Evolutionary conservation across 2,797 vertebrate genomes (phyloP).

Genomic region (Trachurus trachurus): DNA sequence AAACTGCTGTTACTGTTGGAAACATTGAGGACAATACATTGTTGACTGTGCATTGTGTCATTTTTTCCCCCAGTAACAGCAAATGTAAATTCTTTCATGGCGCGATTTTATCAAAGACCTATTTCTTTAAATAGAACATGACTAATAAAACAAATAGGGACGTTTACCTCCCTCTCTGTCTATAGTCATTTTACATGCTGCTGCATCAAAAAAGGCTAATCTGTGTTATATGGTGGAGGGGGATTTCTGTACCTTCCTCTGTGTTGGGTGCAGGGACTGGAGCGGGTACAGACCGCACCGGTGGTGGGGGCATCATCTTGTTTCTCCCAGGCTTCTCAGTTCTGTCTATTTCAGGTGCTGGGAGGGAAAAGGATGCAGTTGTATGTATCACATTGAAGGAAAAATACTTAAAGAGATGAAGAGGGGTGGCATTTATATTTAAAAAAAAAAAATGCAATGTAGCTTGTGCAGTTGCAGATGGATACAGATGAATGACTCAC

Average conservation of each 20-base stretch:
- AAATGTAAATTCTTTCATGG: background rate
- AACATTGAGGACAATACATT: background rate
- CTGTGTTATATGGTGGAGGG: constrained; percentile 1
- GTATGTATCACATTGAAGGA: background rate
- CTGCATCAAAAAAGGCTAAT: background rate
- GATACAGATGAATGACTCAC: constrained; percentile 66
- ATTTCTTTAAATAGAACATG: background rate
- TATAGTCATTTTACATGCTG: constrained; percentile 3
- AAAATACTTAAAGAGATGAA: background rate
- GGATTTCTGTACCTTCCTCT: constrained; percentile 80
- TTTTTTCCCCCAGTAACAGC: background rate
- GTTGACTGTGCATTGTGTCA: too few species aligned
- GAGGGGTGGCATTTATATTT: background rate
- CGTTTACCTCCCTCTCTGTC: background rate
- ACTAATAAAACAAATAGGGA: constrained; percentile 17
- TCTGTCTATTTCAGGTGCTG: constrained; percentile 84
- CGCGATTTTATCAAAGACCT: background rate
- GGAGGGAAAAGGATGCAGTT: background rate
- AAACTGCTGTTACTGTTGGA: constrained; percentile 8
- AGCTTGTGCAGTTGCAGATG: background rate
- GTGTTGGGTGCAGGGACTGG: constrained; percentile 38
- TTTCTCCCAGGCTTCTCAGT: constrained; percentile 82
- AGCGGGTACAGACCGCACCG: constrained; percentile 24
- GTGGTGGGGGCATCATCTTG: constrained; percentile 60
- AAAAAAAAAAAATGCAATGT: background rate